A percentile compares a stretch with the other conserved stretches of the same genome.
Conservation (phyloP, 2,113 vertebrate species). For the human region DNA sequence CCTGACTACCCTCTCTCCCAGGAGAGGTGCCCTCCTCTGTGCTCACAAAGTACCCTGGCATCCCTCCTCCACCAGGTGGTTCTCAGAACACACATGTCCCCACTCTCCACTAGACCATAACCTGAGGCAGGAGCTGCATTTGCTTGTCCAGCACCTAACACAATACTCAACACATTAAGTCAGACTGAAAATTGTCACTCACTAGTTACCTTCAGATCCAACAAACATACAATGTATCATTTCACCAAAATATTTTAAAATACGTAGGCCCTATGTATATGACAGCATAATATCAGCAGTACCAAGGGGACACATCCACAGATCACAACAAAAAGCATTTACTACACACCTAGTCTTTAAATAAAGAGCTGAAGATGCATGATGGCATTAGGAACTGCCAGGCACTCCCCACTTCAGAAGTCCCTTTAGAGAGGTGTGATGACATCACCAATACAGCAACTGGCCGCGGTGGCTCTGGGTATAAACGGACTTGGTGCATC, state of each 20-base stretch:
- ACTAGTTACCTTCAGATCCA: not conserved
- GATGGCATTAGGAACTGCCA: not conserved
- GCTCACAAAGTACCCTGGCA: not conserved
- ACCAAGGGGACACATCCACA: not conserved
- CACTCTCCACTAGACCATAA: not conserved
- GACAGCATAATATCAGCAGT: not conserved
- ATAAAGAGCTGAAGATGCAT: not conserved
- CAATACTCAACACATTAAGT: not conserved
- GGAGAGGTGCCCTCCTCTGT: not conserved
- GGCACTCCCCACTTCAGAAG: not conserved
- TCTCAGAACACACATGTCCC: not conserved
- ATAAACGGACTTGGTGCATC: not conserved
- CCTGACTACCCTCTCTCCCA: not conserved
- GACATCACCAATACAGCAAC: not conserved
- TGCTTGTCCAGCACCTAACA: not conserved
- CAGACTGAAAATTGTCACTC: not conserved
- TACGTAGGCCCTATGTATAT: not conserved
- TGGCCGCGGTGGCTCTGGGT: not conserved
- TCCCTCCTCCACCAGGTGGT: not conserved
- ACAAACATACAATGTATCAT: not conserved
- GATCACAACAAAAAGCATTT: not conserved
- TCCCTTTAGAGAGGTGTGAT: not conserved
- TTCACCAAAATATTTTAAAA: conserved; percentile 28
- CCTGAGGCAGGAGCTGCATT: not conserved
- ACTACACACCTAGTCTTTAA: not conserved